Percentiles rank a stretch among this genome's conserved stretches.
phyloP scores from a whole-genome alignment of 1,140 invertebrate species.

The Psilanteris sp. region DNA sequence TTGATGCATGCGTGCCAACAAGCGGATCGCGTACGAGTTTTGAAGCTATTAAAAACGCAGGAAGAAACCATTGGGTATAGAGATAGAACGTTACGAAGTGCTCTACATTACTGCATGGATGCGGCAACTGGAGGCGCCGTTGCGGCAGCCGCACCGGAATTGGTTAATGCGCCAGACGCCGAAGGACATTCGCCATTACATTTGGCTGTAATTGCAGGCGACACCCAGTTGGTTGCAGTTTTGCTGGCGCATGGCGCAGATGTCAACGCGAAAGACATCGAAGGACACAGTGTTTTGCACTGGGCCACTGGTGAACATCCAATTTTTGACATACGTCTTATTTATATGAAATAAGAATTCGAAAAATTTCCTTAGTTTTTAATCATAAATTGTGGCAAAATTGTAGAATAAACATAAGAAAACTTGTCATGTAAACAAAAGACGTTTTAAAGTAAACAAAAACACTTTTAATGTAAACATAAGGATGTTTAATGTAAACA shows the following conservation, averaged over 20 bases:
- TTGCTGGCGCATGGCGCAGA: slow-evolving; percentile 91
- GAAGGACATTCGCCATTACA: slow-evolving; percentile 97
- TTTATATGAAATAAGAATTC: no score
- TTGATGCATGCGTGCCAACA: slow-evolving; percentile 95
- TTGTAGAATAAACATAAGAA: no score
- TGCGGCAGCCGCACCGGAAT: slow-evolving; percentile 87
- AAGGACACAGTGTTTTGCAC: slow-evolving; percentile 97
- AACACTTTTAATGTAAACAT: no score
- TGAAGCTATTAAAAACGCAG: slow-evolving; percentile 80
- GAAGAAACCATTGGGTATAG: slow-evolving; percentile 80
- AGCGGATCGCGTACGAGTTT: slow-evolving; percentile 81
- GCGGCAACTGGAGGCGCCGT: slow-evolving; percentile 86
- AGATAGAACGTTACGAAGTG: slow-evolving; percentile 91
- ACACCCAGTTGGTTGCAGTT: slow-evolving; percentile 89
- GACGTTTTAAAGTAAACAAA: no score
- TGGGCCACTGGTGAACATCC: slow-evolving; percentile 94
- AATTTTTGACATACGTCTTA: no score
- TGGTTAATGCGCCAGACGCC: slow-evolving; percentile 91
- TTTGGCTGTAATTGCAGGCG: slow-evolving; percentile 94
- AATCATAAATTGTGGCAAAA: no score
- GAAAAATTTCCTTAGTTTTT: no score
- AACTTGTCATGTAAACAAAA: no score
- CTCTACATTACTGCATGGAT: slow-evolving; percentile 95
- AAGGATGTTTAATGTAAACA: no score
- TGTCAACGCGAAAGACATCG: slow-evolving; percentile 93